A percentile compares a stretch with the other conserved stretches of the same genome.
Conservation (phyloP, 2,113 vertebrate genomes). For the Ellobius talpinus region DNA sequence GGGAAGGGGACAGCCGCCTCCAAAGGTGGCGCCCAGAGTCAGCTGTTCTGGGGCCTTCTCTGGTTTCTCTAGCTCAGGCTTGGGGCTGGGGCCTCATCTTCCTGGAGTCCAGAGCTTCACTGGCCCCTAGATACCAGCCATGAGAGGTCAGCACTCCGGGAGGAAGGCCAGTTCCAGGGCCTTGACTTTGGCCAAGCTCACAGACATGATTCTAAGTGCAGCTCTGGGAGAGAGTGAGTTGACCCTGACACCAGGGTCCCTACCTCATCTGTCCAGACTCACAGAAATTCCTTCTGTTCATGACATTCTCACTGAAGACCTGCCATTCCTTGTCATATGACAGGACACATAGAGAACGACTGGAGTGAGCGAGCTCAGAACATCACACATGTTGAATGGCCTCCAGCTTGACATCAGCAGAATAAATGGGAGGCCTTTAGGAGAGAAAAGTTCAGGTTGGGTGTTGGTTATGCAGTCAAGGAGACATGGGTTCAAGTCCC, state of each 20-base stretch:
- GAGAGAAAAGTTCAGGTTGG: not conserved
- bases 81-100: conserved; percentile 68
- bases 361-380: not conserved
- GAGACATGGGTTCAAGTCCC: conserved; percentile 15
- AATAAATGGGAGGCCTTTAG: not conserved
- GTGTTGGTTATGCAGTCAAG: not conserved
- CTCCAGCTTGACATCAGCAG: conserved; percentile 1
- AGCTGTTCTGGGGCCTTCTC: conserved; percentile 77
- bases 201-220: conserved; percentile 42
- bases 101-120: conserved; percentile 39
- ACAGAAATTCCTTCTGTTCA: not conserved
- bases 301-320: not conserved
- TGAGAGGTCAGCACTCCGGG: not conserved
- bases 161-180: conserved; percentile 41
- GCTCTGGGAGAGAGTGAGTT: not conserved
- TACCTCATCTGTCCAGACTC: not conserved
- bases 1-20: conserved; percentile 76
- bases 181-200: conserved; percentile 44
- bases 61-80: conserved; percentile 60
- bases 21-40: conserved; percentile 78
- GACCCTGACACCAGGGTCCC: not conserved
- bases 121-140: not conserved
- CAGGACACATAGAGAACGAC: not conserved
- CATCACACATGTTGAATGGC: not conserved
- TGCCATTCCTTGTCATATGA: not conserved